phyloP scores from a whole-genome alignment of 2,113 vertebrate genomes.

The Pampusana beccarii region DNA sequence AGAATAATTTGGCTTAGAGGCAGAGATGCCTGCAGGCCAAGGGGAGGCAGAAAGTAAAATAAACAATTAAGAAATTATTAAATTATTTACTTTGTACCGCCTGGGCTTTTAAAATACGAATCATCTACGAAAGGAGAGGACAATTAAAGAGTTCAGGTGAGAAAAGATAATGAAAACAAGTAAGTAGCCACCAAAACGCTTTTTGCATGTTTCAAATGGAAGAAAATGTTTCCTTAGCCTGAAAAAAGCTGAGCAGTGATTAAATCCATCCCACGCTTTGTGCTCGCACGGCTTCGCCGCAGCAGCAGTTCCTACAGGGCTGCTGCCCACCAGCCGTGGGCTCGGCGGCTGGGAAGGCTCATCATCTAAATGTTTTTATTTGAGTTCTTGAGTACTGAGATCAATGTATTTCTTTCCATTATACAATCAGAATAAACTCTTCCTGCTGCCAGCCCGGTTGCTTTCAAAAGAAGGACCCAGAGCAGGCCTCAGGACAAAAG shows the following conservation, averaged over 20 bases:
- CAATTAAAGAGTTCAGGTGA: background rate
- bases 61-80: background rate
- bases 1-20: background rate
- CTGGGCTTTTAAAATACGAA: background rate
- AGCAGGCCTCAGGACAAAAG: background rate
- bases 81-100: background rate
- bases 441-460: background rate
- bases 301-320: background rate
- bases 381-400: background rate
- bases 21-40: background rate
- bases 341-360: too few relatives aligned
- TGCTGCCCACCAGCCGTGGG: background rate
- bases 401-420: background rate
- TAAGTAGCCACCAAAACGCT: background rate
- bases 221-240: background rate
- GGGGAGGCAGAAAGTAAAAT: background rate
- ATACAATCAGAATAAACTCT: background rate
- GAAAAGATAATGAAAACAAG: background rate
- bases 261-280: background rate
- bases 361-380: background rate
- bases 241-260: background rate
- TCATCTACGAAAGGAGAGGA: background rate
- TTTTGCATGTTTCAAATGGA: background rate
- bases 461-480: background rate
- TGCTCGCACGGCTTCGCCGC: background rate